Evolutionary conservation across 2,113 vertebrate genomes (phyloP).

Genomic region (Coturnix japonica): DNA sequence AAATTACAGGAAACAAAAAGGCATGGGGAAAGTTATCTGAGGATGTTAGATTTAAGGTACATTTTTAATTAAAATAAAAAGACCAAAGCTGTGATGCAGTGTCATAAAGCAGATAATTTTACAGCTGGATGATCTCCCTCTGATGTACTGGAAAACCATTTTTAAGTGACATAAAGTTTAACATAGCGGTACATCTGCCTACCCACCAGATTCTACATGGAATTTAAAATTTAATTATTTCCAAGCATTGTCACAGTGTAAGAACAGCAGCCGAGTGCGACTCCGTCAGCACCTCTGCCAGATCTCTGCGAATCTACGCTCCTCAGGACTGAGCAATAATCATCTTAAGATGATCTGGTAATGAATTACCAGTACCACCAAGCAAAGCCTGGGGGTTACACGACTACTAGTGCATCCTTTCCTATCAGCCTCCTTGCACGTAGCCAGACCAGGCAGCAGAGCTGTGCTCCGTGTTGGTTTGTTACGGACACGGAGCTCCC

Average conservation of each 20-base stretch:
- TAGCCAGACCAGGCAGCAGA: rapidly evolving
- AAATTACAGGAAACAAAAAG: conserved; percentile 15
- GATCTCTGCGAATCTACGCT: conserved; percentile 36
- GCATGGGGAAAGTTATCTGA: neutral
- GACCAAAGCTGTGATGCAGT: conserved; percentile 73
- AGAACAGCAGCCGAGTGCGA: conserved; percentile 73
- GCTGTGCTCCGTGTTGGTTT: too few species aligned
- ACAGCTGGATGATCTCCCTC: conserved; percentile 91
- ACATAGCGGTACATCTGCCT: conserved; percentile 91
- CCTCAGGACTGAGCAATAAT: neutral
- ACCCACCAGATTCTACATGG: conserved; percentile 90
- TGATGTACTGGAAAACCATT: conserved; percentile 94
- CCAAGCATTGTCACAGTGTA: conserved; percentile 78
- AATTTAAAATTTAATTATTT: conserved; percentile 92
- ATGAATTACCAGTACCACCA: neutral
- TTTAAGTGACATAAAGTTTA: conserved; percentile 99
- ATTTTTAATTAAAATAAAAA: conserved; percentile 83
- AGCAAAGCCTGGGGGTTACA: neutral
- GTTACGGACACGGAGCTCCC: neutral
- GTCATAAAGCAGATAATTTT: conserved; percentile 94
- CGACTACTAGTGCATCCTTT: neutral
- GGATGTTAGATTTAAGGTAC: conserved; percentile 73
- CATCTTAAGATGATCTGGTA: neutral
- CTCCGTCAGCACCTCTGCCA: conserved; percentile 35
- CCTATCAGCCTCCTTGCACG: rapidly evolving